Evolutionary conservation across 30 jellyfish, hydroid and myxozoan species (phyloP).

Genomic region (Aurelia sp.): DNA sequence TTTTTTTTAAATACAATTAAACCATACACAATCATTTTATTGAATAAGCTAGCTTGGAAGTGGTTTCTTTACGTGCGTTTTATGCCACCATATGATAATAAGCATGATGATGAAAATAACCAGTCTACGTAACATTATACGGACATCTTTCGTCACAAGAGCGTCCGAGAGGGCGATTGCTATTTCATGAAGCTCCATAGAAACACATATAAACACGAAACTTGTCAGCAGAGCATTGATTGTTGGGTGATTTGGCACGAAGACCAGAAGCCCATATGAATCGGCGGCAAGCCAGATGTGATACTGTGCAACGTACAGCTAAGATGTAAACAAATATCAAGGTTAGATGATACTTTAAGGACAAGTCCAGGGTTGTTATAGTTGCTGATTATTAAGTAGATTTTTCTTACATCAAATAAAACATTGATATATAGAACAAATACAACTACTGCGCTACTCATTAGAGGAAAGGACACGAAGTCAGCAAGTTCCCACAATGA

Average conservation of each 20-base stretch:
- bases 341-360: too few relatives aligned
- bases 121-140: constrained; percentile 87
- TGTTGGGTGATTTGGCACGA: constrained; percentile 76
- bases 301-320: constrained; percentile 92
- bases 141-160: constrained; percentile 92
- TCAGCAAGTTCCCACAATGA: too few relatives aligned
- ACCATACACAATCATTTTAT: background rate
- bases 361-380: too few relatives aligned
- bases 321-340: background rate
- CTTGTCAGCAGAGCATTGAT: constrained; percentile 81
- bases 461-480: too few relatives aligned
- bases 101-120: constrained; percentile 68
- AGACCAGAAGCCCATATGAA: constrained; percentile 81
- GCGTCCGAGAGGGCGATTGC: constrained; percentile 72
- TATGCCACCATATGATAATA: constrained; percentile 92
- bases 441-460: too few relatives aligned
- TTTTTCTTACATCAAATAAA: too few relatives aligned
- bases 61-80: constrained; percentile 82
- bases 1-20: background rate
- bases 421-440: too few relatives aligned
- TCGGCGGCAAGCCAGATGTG: constrained; percentile 96
- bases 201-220: constrained; percentile 76
- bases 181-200: constrained; percentile 74
- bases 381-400: too few relatives aligned
- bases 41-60: constrained; percentile 56